phyloP scores from a whole-genome alignment of 2,797 vertebrate species.

The Pseudopleuronectes americanus region DNA sequence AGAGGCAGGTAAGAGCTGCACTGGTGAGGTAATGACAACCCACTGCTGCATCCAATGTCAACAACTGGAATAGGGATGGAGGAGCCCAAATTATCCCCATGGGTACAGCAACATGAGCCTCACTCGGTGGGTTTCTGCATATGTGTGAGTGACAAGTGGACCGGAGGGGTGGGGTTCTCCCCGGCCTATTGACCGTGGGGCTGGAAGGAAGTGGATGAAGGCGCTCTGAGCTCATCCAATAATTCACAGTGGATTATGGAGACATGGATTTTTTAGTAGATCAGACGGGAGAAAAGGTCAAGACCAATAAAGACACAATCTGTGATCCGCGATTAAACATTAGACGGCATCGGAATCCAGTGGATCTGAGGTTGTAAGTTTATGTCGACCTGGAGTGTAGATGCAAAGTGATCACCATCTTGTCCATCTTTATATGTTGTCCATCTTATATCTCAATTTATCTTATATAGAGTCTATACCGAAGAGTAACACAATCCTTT shows the following conservation, averaged over 20 bases:
- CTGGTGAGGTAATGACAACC: slow-evolving; percentile 51
- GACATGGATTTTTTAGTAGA: slow-evolving; percentile 46
- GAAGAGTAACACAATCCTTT: too few relatives aligned
- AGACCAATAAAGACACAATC: slow-evolving; percentile 8
- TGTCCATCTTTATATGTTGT: too few relatives aligned
- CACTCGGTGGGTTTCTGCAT: slow-evolving; percentile 2
- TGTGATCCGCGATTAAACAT: slow-evolving; percentile 22
- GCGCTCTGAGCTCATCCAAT: slow-evolving; percentile 44
- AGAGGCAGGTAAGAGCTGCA: slow-evolving; percentile 31
- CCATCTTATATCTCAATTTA: too few relatives aligned
- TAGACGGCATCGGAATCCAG: too few relatives aligned
- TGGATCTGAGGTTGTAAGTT: not conserved
- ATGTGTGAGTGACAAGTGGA: slow-evolving; percentile 36
- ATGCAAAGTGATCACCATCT: too few relatives aligned
- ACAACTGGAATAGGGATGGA: slow-evolving; percentile 38
- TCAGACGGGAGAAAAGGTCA: slow-evolving; percentile 42
- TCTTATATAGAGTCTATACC: too few relatives aligned
- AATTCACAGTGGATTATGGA: slow-evolving; percentile 43
- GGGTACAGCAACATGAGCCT: not conserved
- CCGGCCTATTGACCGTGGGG: slow-evolving; percentile 48
- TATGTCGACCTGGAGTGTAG: not conserved
- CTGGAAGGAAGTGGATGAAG: slow-evolving; percentile 53
- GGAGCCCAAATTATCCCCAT: slow-evolving; percentile 37
- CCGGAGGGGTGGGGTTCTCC: slow-evolving; percentile 41
- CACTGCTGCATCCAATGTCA: slow-evolving; percentile 38